A percentile compares a stretch with the other conserved stretches of the same genome.
Conservation (phyloP, 2,113 vertebrate genomes). For the rabbit (Oryctolagus cuniculus) region DNA sequence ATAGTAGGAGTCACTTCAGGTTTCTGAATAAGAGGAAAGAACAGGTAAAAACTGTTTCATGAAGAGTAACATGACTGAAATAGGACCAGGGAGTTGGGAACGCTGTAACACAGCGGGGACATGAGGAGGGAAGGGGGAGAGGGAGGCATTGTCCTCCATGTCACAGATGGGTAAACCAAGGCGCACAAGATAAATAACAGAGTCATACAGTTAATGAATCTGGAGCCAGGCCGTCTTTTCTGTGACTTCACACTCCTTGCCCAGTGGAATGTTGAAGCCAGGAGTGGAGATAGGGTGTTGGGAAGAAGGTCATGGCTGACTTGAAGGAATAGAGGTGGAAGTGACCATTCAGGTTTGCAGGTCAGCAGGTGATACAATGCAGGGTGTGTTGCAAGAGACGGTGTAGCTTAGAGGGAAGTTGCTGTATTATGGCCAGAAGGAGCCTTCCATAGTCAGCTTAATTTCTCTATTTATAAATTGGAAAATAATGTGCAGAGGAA, state of each 20-base stretch:
- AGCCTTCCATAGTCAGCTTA: background rate
- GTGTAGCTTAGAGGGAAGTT: slow-evolving; percentile 2
- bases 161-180: slow-evolving; percentile 2
- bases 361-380: background rate
- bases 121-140: background rate
- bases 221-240: background rate
- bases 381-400: background rate
- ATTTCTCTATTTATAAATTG: slow-evolving; percentile 9
- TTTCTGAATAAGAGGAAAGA: slow-evolving; percentile 11
- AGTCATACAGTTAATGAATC: background rate
- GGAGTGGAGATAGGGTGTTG: background rate
- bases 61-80: background rate
- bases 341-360: background rate
- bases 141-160: background rate
- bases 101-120: background rate
- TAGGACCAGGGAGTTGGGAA: background rate
- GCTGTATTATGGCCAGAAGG: background rate
- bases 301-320: background rate
- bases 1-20: background rate
- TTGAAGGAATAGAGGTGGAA: background rate
- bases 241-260: background rate
- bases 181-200: background rate
- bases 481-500: slow-evolving; percentile 21
- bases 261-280: background rate
- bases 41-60: background rate